Evolutionary conservation across 2,797 vertebrate genomes (phyloP).

Genomic region (Channallabes apus): DNA sequence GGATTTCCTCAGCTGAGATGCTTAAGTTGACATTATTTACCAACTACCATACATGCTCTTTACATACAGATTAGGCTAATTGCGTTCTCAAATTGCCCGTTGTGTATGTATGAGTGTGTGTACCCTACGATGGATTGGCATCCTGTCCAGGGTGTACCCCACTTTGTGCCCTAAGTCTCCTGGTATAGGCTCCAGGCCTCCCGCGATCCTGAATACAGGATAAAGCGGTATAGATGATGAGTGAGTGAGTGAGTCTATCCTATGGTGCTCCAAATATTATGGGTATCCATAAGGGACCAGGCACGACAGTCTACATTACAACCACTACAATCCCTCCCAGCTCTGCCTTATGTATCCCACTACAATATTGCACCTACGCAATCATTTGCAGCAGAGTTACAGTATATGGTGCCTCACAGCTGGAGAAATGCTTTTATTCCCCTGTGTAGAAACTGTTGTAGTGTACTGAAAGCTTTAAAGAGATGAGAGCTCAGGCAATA

Average conservation of each 20-base stretch:
- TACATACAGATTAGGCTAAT: too few relatives aligned
- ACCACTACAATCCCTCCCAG: neutral
- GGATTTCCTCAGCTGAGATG: neutral
- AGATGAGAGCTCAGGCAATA: neutral
- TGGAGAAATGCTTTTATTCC: constrained; percentile 3
- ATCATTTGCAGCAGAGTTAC: neutral
- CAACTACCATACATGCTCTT: too few relatives aligned
- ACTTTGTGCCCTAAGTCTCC: too few relatives aligned
- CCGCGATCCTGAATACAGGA: too few relatives aligned
- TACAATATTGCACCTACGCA: neutral
- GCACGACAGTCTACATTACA: neutral
- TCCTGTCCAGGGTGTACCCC: too few relatives aligned
- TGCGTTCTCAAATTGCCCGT: too few relatives aligned
- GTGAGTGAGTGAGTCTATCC: neutral
- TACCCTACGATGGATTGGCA: too few relatives aligned
- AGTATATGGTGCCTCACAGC: neutral
- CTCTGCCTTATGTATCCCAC: neutral
- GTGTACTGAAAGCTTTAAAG: constrained; percentile 6
- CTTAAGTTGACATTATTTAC: neutral
- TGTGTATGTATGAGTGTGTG: too few relatives aligned
- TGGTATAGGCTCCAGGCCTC: too few relatives aligned
- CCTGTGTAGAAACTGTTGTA: neutral
- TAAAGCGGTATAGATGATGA: too few relatives aligned
- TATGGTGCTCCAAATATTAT: neutral
- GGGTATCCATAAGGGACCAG: neutral